phyloP scores from a whole-genome alignment of 2,113 vertebrate species.

The Pandion haliaetus region DNA sequence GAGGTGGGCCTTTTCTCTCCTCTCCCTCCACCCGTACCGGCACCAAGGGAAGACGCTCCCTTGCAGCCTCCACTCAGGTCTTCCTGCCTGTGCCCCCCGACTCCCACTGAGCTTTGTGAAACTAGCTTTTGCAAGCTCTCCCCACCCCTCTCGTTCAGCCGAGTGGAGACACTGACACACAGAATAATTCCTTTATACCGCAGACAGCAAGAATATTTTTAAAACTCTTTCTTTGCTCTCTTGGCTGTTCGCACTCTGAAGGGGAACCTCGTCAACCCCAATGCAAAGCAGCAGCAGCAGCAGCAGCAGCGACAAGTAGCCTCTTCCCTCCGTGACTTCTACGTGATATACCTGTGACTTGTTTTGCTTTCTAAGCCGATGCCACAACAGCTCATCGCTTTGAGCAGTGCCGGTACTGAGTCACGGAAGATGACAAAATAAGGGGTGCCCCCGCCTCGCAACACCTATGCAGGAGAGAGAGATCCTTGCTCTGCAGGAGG shows the following conservation, averaged over 20 bases:
- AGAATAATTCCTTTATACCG: background rate
- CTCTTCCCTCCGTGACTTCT: background rate
- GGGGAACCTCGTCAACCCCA: background rate
- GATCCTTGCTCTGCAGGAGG: background rate
- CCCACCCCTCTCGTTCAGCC: background rate
- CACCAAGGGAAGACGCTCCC: constrained; percentile 27
- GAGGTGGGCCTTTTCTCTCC: constrained; percentile 33
- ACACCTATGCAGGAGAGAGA: background rate
- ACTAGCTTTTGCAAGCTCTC: background rate
- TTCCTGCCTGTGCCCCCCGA: background rate
- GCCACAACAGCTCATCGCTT: background rate
- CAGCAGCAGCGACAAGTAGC: background rate
- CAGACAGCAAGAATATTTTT: background rate
- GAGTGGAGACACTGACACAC: background rate
- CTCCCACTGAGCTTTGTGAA: background rate
- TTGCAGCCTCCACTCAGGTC: background rate
- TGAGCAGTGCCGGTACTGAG: background rate
- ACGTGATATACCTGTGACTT: background rate
- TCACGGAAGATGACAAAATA: background rate
- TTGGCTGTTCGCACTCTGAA: background rate
- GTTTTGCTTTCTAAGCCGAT: background rate
- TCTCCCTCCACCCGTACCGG: background rate
- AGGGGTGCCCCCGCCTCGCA: background rate
- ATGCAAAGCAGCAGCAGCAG: background rate
- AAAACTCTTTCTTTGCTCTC: background rate